Base-by-base conservation (phyloP, 1,140 invertebrate genomes). In the Nixonia krombeini region DNA sequence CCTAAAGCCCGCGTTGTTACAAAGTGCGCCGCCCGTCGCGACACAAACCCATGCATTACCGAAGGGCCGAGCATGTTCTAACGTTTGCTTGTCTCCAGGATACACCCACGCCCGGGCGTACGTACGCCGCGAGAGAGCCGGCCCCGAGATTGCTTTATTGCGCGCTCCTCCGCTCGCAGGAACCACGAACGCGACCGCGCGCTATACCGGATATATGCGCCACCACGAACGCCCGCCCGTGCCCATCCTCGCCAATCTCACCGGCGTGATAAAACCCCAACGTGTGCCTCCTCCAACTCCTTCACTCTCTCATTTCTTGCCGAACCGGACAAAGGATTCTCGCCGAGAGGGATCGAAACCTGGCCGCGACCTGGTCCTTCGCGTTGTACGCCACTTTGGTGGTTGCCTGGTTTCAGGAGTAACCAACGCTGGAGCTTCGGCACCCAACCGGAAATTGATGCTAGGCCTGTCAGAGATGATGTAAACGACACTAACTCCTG, bases 11-110 rank as follows among this genome's bases (percentile, higher is more conserved):
- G 75, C 77, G 81, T 82, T 82, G 82, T 83, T 83, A 83, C 83
- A 85, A 85, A 85, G 81, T 83, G 77, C 80, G 83, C 83, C 81
- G 83, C 83, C 83, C 81, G 83, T 80, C 80, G 83, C 79, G 83
- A 83, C 79, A 78, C 76, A 74, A 79, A 79, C 73, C 81, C 80
- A 83, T 83, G 72, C 80, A 80, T 83, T 82, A 81, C 77, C 73
- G 77, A 72, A 76, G 75, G 72, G 67, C 77, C 72, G 59, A 71
- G 72, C 79, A 71, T 81, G 79, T 81, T 81, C 78, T 79, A 78
- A 72, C 73, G 78, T 79, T 74, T 58, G 72, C 77, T 75, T 79
- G 72, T 78, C 75, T 70, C 78, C 73, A 70, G 67, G 69, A 74
- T 79, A 79, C 78, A 78, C 78, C 76, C 76, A 80, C 79, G 76